Conservation (phyloP, 2,888 invertebrate species). For the Tineola bisselliella region DNA sequence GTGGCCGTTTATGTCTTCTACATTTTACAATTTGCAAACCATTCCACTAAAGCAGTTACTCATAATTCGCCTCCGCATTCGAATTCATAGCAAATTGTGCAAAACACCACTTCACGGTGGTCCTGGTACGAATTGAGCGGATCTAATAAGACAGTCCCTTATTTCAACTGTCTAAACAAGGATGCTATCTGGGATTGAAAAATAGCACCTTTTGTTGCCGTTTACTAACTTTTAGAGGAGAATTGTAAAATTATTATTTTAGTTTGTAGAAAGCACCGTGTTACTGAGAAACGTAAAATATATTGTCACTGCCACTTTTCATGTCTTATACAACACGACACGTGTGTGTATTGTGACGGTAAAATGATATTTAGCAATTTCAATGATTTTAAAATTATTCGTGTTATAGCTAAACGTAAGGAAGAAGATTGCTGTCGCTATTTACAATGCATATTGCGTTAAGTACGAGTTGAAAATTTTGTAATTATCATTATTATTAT, state of each 20-base stretch:
- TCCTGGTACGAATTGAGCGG: conserved; percentile 38
- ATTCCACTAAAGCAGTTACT: not conserved
- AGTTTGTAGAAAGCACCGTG: not conserved
- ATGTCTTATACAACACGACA: not conserved
- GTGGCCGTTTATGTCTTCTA: not conserved
- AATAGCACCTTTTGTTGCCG: conserved; percentile 31
- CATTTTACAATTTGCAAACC: conserved; percentile 3
- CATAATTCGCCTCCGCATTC: conserved; percentile 7
- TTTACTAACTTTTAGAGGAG: not conserved
- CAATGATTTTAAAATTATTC: no score
- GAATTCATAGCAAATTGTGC: conserved; percentile 9
- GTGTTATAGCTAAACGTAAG: no score
- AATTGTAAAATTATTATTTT: not conserved
- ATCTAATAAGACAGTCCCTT: conserved; percentile 58
- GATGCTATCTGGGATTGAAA: conserved; percentile 57
- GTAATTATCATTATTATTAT: no score
- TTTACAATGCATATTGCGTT: no score
- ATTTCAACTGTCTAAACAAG: conserved; percentile 41
- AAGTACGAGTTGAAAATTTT: no score
- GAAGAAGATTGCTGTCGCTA: no score
- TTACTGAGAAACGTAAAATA: not conserved
- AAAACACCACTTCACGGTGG: conserved; percentile 48
- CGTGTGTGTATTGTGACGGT: no score
- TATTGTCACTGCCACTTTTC: not conserved
- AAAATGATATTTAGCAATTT: no score